Evolutionary conservation across 2,113 vertebrate species (phyloP), one percentile per base, ranked within the genome.

Genomic region (Rhizomys pruinosus): DNA sequence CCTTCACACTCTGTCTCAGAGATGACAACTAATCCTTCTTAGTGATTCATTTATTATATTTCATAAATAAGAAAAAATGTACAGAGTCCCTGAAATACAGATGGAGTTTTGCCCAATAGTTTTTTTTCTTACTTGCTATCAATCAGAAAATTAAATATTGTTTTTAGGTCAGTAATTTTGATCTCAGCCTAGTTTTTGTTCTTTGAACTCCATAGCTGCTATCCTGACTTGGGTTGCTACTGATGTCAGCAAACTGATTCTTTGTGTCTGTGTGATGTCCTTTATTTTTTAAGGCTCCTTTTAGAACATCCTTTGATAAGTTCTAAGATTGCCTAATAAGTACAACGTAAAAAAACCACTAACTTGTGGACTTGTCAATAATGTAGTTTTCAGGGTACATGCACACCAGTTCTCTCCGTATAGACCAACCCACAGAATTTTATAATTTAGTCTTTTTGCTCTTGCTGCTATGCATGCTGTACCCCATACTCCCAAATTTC

Each of bases 81-180:
- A 76, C 76, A 84, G 84, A 44, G 86, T 47, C 39, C n/a, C 91
- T 87, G 86, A 93, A 89, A 92, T 87, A 93, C 52, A 92, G 91
- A 71, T 78, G 66, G 88, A 74, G 79, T 61, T 89, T 52, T 79
- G 66, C 66, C 89, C 84, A 55, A 29, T 77, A 77, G 64, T 23
- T 93, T 74, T 82, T 84, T 94, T 85, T 90, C 69, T 89, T 86
- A 85, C 32, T 90, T 15, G 22, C 71, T 89, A 93, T 96, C 86
- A 93, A 92, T 95, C 95, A 94, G 89, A 94, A 97, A 96, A 96
- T 95, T 52, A 92, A 93, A 84, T 90, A 61, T 57, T 90, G 79
- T n/a, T 59, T 37, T 76, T 23, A 12, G 68, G 76, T 37, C 87
- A 34, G 73, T 93, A 76, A 86, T 94, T 97, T 93, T 92, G 74